These are phyloP conservation scores for Myioborus melanocephalus DNA, from an alignment of 2,797 vertebrate species.

Conservation along the genomic window DNA sequence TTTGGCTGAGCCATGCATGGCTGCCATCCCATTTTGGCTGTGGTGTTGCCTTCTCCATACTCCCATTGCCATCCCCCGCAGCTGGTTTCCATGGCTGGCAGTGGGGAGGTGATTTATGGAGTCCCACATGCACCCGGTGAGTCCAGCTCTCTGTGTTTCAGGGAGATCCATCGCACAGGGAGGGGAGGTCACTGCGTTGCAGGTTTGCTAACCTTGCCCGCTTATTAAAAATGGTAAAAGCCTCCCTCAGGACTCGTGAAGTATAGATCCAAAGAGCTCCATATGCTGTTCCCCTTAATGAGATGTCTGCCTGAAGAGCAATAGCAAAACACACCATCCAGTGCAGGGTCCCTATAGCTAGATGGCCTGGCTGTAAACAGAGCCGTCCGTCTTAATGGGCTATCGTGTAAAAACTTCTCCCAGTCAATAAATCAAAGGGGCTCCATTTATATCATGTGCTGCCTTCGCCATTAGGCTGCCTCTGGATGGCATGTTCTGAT, in stretches of 20 bases:
- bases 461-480: constrained; percentile 61
- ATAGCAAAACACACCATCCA: constrained; percentile 67
- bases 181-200: constrained; percentile 55
- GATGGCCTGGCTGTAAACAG: constrained; percentile 73
- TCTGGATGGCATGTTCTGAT: constrained; percentile 50
- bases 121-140: not conserved
- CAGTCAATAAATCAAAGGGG: constrained; percentile 73
- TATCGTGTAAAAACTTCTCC: constrained; percentile 73
- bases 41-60: not conserved
- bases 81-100: not conserved
- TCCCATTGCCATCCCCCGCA: not conserved
- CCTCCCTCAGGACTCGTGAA: constrained; percentile 68
- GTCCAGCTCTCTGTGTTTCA: constrained; percentile 1
- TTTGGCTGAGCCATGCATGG: not conserved
- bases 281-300: constrained; percentile 68
- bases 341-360: constrained; percentile 67
- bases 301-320: constrained; percentile 74
- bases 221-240: constrained; percentile 75
- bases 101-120: constrained; percentile 29
- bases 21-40: rapidly evolving
- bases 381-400: constrained; percentile 73
- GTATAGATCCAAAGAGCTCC: constrained; percentile 67
- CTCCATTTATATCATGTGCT: constrained; percentile 62
- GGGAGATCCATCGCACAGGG: constrained; percentile 49
- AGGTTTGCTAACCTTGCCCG: constrained; percentile 70